These are phyloP conservation scores for Brachycybe producta DNA, from an alignment of 2,888 invertebrate species.

Conservation along the genomic window DNA sequence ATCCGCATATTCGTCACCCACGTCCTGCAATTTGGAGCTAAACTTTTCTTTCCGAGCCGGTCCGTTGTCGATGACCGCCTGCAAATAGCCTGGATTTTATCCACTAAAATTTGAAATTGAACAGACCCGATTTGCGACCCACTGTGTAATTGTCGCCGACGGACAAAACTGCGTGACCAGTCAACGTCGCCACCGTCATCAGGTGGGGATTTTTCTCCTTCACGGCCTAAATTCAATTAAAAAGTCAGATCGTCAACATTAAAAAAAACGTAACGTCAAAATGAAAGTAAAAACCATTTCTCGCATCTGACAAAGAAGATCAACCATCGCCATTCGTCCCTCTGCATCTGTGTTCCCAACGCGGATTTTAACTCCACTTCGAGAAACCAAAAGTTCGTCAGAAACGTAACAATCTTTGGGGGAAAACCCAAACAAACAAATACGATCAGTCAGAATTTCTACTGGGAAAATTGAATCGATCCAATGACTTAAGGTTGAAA, in stretches of 20 bases:
- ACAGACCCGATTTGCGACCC: background rate
- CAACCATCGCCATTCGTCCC: slow-evolving; percentile 85
- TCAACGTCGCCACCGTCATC: slow-evolving; percentile 80
- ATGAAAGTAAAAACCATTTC: slow-evolving; percentile 25
- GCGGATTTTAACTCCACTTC: slow-evolving; percentile 69
- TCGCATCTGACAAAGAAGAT: slow-evolving; percentile 62
- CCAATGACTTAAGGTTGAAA: slow-evolving; percentile 21
- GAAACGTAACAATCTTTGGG: slow-evolving; percentile 62
- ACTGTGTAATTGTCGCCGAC: slow-evolving; percentile 46
- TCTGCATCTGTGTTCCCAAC: slow-evolving; percentile 93
- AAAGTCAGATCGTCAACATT: slow-evolving; percentile 5
- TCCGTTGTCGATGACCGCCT: slow-evolving; percentile 61
- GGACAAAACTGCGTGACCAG: slow-evolving; percentile 61
- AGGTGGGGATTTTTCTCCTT: slow-evolving; percentile 63
- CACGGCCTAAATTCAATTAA: slow-evolving; percentile 40
- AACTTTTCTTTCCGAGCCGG: slow-evolving; percentile 46
- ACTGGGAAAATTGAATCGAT: background rate
- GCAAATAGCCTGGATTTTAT: background rate
- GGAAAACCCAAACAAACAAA: too few relatives aligned
- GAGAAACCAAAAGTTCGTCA: slow-evolving; percentile 74
- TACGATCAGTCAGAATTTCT: background rate
- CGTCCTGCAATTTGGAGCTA: slow-evolving; percentile 48
- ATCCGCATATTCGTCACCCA: slow-evolving; percentile 59
- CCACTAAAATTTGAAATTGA: background rate
- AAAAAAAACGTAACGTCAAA: background rate